Conservation (phyloP, 2,888 invertebrate genomes). For the Panzeria rudis region DNA sequence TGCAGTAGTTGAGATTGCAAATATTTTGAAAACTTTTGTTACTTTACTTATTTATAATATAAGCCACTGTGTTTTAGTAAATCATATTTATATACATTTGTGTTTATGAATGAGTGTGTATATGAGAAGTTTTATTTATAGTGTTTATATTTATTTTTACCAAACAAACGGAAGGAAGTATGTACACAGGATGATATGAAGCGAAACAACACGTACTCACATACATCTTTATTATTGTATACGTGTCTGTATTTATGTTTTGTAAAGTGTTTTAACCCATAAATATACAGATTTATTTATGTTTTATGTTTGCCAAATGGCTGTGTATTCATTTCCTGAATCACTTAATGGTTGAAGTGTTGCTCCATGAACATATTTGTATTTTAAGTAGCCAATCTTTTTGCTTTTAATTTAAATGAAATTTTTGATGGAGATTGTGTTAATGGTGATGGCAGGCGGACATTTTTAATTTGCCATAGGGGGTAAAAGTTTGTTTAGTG, state of each 20-base stretch:
- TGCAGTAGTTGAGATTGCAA: neutral
- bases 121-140: neutral
- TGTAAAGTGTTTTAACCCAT: constrained; percentile 34
- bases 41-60: neutral
- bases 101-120: neutral
- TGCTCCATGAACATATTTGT: constrained; percentile 14
- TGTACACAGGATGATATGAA: constrained; percentile 51
- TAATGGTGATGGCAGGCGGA: constrained; percentile 10
- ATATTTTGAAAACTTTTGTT: neutral
- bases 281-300: constrained; percentile 13
- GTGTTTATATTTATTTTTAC: constrained; percentile 4
- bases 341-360: constrained; percentile 46
- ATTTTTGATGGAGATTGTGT: constrained; percentile 38
- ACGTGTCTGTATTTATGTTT: constrained; percentile 25
- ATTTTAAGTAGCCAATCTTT: constrained; percentile 47
- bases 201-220: constrained; percentile 4
- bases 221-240: neutral
- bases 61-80: constrained; percentile 9
- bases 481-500: neutral
- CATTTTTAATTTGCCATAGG: neutral
- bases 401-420: constrained; percentile 50
- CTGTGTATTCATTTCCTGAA: constrained; percentile 45
- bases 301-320: neutral
- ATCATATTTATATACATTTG: neutral
- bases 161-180: constrained; percentile 30